Evolutionary conservation across 53 echinoderm and acorn worm genomes (phyloP).

Genomic region (Echinarachnius parma): DNA sequence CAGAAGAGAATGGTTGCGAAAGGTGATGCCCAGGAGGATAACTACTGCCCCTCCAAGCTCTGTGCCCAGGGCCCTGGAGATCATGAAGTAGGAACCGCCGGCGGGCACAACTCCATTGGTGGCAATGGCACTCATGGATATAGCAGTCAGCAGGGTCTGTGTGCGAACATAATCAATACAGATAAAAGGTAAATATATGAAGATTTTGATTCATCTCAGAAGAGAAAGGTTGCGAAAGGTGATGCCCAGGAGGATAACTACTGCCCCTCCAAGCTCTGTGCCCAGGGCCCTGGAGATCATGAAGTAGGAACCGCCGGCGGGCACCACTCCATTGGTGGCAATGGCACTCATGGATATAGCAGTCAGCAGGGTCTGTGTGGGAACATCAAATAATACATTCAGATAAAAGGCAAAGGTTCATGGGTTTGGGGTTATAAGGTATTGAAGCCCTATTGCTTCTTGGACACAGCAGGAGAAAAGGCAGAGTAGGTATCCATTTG

Average conservation of each 20-base stretch:
- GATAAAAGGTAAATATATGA: too few species aligned
- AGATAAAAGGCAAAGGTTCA: too few species aligned
- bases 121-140: slow-evolving; percentile 99
- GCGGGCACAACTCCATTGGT: slow-evolving; percentile 99
- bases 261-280: slow-evolving; percentile 98
- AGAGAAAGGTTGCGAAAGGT: too few species aligned
- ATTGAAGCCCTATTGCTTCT: too few species aligned
- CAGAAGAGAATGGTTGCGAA: too few species aligned
- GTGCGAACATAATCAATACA: too few species aligned
- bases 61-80: slow-evolving; percentile 93
- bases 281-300: slow-evolving; percentile 99
- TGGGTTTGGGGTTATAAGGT: too few species aligned
- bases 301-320: slow-evolving; percentile 95
- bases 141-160: slow-evolving; percentile 89
- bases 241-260: slow-evolving; percentile 89
- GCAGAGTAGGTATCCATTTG: too few species aligned
- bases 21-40: slow-evolving; percentile 89
- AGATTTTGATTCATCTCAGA: too few species aligned
- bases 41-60: slow-evolving; percentile 99
- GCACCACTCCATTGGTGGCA: slow-evolving; percentile 99
- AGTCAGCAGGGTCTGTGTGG: slow-evolving; percentile 76
- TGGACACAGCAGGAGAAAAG: too few species aligned
- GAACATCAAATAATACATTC: too few species aligned
- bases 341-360: slow-evolving; percentile 99
- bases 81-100: slow-evolving; percentile 98